Conservation (phyloP, 2,888 invertebrate species). For the Cosmorhoe ocellata region DNA sequence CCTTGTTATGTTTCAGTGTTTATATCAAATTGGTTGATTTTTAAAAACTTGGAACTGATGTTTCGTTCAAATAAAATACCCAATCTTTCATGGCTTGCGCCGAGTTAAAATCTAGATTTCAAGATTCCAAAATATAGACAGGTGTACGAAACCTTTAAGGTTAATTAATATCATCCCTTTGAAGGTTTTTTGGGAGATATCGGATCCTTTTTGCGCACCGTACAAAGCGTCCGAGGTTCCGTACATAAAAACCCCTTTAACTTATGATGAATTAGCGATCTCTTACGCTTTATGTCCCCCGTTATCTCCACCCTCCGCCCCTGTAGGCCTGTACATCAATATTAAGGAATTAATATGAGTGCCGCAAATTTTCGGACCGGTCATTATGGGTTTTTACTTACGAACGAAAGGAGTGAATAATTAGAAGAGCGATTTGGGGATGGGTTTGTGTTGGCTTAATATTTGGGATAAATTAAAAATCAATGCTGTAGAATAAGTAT, state of each 20-base stretch:
- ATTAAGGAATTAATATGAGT: slow-evolving; percentile 68
- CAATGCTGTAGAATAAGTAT: slow-evolving; percentile 3
- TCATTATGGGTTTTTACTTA: slow-evolving; percentile 43
- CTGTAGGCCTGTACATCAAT: slow-evolving; percentile 31
- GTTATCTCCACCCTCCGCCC: slow-evolving; percentile 63
- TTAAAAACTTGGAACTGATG: too few species aligned
- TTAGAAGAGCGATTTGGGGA: slow-evolving; percentile 27
- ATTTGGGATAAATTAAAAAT: slow-evolving; percentile 14
- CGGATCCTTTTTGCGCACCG: slow-evolving; percentile 70
- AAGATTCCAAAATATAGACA: slow-evolving; percentile 25
- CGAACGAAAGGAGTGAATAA: slow-evolving; percentile 36
- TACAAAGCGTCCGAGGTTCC: slow-evolving; percentile 66
- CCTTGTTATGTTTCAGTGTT: too few species aligned
- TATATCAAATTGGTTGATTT: too few species aligned
- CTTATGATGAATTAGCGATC: slow-evolving; percentile 83
- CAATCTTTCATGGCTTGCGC: slow-evolving; percentile 6
- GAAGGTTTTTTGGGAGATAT: slow-evolving; percentile 69
- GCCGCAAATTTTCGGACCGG: slow-evolving; percentile 65
- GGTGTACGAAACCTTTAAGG: slow-evolving; percentile 56
- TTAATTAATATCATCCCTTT: slow-evolving; percentile 46
- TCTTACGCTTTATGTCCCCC: slow-evolving; percentile 81
- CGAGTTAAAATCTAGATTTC: slow-evolving; percentile 11
- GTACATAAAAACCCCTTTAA: slow-evolving; percentile 82
- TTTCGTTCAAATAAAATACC: too few species aligned
- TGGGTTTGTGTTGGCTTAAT: slow-evolving; percentile 24